phyloP scores from a whole-genome alignment of 2,797 vertebrate genomes.

The Rhinogobio ventralis region DNA sequence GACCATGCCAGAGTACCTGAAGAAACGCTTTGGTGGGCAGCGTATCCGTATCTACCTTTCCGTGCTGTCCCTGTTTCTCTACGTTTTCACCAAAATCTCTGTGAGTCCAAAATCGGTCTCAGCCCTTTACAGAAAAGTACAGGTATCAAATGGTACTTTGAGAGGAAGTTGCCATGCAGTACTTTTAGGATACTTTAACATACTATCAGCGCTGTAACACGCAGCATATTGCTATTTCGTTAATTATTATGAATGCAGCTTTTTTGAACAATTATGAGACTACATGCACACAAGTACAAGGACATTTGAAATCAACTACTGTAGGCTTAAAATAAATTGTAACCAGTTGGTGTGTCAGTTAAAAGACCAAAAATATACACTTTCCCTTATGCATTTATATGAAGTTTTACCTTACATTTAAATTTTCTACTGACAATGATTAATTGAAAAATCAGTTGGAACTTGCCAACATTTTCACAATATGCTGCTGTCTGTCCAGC shows the following conservation, averaged over 20 bases:
- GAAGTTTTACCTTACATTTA: neutral
- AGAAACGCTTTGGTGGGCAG: constrained; percentile 90
- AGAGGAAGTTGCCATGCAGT: neutral
- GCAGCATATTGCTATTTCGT: neutral
- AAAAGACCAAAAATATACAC: neutral
- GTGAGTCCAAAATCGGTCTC: constrained; percentile 78
- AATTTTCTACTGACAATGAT: neutral
- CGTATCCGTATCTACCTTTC: constrained; percentile 93
- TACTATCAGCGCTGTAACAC: neutral
- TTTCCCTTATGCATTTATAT: neutral
- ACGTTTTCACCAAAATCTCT: constrained; percentile 91
- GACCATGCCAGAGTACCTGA: constrained; percentile 95
- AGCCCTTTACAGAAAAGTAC: neutral
- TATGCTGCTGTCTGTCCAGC: neutral
- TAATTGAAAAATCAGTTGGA: neutral
- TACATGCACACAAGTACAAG: neutral
- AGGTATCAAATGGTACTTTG: neutral
- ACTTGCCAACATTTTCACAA: neutral
- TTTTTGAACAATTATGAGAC: neutral
- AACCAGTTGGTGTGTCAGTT: neutral
- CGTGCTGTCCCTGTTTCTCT: constrained; percentile 86
- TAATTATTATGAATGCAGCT: neutral
- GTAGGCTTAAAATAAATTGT: neutral
- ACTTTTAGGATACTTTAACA: neutral
- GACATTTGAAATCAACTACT: neutral